These are phyloP conservation scores for Aspidoscelis tigris DNA, from an alignment of 2,113 vertebrate genomes.

Conservation along the genomic window DNA sequence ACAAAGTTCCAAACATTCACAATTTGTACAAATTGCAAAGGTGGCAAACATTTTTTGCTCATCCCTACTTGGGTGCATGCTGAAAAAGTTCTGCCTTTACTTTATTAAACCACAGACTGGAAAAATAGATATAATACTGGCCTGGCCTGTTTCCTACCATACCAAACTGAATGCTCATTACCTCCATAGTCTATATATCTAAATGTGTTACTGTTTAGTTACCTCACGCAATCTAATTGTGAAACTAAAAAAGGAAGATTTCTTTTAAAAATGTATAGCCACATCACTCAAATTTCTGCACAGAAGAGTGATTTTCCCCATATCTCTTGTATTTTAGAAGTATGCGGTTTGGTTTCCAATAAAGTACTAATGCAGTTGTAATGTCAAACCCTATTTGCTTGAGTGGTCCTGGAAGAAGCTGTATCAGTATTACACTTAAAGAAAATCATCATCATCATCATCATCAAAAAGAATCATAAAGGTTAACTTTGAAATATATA, in stretches of 20 bases:
- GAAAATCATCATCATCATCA: not conserved
- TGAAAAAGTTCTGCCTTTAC: not conserved
- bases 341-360: not conserved
- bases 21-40: no score
- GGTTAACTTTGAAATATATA: constrained; percentile 33
- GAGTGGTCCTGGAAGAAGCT: not conserved
- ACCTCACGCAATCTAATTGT: no score
- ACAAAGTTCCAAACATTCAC: no score
- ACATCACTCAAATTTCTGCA: not conserved
- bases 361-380: not conserved
- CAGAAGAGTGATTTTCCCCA: not conserved
- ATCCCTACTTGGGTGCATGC: no score
- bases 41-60: no score
- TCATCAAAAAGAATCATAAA: not conserved
- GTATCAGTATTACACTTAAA: not conserved
- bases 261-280: no score
- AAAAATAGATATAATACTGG: no score
- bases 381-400: not conserved
- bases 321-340: not conserved
- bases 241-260: not conserved
- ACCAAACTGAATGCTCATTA: not conserved
- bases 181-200: not conserved
- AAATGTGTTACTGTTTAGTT: no score
- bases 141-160: not conserved
- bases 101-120: not conserved